Conservation (phyloP, 2,797 vertebrate genomes). For the Rhinella marina region DNA sequence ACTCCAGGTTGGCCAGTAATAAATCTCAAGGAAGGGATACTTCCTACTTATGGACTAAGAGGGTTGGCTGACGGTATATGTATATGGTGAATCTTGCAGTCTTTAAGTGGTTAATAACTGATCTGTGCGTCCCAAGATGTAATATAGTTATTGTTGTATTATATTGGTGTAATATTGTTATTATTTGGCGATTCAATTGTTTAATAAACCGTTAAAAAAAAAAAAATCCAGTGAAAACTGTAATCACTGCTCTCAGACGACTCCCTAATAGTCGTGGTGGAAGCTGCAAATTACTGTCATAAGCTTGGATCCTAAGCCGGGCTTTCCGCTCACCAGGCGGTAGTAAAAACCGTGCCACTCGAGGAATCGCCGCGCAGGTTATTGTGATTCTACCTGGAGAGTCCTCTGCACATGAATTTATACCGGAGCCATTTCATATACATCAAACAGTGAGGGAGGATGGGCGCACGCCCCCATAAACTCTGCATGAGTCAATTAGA, state of each 20-base stretch:
- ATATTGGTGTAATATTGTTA: too few species aligned
- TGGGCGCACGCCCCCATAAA: constrained; percentile 8
- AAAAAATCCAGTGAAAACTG: background rate
- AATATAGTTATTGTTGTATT: too few species aligned
- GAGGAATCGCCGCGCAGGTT: background rate
- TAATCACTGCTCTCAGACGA: background rate
- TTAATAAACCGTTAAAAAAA: too few species aligned
- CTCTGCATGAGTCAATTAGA: constrained; percentile 7
- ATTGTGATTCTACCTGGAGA: constrained; percentile 5
- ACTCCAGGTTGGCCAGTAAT: too few species aligned
- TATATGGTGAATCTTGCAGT: too few species aligned
- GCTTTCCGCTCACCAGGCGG: constrained; percentile 1
- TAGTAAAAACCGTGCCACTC: background rate
- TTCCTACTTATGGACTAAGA: too few species aligned
- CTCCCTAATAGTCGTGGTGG: background rate
- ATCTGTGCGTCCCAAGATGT: too few species aligned
- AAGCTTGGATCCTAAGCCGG: constrained; percentile 5
- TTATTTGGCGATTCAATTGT: too few species aligned
- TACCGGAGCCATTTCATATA: constrained; percentile 3
- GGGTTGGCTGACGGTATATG: too few species aligned
- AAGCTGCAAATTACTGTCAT: constrained; percentile 23
- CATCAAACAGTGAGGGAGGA: background rate
- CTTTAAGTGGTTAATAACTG: too few species aligned
- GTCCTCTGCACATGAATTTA: constrained; percentile 24
- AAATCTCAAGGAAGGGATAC: too few species aligned